These are phyloP conservation scores for Argyrosomus japonicus DNA, from an alignment of 2,113 vertebrate genomes.

Conservation along the genomic window DNA sequence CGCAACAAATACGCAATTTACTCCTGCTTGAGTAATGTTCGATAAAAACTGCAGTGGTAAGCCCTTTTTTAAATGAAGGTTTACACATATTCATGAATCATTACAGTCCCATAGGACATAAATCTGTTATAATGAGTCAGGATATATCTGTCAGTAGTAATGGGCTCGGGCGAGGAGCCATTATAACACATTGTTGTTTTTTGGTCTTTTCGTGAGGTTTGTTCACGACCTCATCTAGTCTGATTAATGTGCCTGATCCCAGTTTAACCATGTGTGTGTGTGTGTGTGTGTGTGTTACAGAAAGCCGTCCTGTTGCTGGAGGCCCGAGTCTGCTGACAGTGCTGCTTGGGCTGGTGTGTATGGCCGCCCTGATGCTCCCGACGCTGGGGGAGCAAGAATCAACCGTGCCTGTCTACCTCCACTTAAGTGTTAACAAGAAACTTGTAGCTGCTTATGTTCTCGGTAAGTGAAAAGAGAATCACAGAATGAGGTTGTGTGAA, in stretches of 20 bases:
- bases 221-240: not conserved
- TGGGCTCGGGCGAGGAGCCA: not conserved
- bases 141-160: not conserved
- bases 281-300: slow-evolving; percentile 74
- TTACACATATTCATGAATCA: not conserved
- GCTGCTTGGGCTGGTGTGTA: slow-evolving; percentile 94
- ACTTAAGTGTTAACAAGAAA: slow-evolving; percentile 99
- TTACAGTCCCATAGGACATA: not conserved
- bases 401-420: slow-evolving; percentile 99
- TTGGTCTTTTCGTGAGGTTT: not conserved
- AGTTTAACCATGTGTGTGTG: not conserved
- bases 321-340: slow-evolving; percentile 96
- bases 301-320: slow-evolving; percentile 89
- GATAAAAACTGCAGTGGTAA: not conserved
- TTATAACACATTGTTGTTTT: not conserved
- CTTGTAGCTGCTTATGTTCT: slow-evolving; percentile 99
- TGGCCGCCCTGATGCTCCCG: slow-evolving; percentile 96
- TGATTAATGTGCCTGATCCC: not conserved
- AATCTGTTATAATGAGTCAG: too few relatives aligned
- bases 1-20: not conserved
- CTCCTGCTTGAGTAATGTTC: not conserved
- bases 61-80: too few relatives aligned
- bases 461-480: slow-evolving; percentile 83
- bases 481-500: too few relatives aligned
- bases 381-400: slow-evolving; percentile 97